Conservation (phyloP, 2,797 vertebrate species). For the Argentina silus region DNA sequence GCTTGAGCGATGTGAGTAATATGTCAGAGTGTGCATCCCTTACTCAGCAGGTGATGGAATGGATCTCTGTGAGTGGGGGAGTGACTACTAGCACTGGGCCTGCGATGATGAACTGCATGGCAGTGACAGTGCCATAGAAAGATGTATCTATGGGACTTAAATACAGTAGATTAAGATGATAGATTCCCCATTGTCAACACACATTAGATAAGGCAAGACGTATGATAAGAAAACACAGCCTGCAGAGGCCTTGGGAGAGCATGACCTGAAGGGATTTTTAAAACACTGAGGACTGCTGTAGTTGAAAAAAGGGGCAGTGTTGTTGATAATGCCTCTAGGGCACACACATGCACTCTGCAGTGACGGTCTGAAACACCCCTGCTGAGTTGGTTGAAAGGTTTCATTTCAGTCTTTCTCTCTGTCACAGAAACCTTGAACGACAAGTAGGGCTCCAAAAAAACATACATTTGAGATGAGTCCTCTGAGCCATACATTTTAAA, state of each 20-base stretch:
- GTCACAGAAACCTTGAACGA: not conserved
- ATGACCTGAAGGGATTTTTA: slow-evolving; percentile 26
- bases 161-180: not conserved
- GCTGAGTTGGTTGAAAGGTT: not conserved
- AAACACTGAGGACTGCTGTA: not conserved
- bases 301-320: too few relatives aligned
- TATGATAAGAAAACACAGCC: not conserved
- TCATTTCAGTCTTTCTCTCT: not conserved
- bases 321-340: too few relatives aligned
- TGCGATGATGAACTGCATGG: slow-evolving; percentile 41
- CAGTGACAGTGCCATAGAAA: not conserved
- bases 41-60: not conserved
- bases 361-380: not conserved
- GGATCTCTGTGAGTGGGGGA: slow-evolving; percentile 18
- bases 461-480: not conserved
- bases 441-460: not conserved
- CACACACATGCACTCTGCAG: not conserved
- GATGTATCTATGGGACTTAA: not conserved
- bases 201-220: not conserved
- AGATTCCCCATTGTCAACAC: not conserved
- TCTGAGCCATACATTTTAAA: too few relatives aligned
- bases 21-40: not conserved
- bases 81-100: slow-evolving; percentile 21
- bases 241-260: not conserved
- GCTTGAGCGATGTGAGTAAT: not conserved